Conservation (phyloP, 2,113 vertebrate genomes). For the Sarotherodon lohbergeri region DNA sequence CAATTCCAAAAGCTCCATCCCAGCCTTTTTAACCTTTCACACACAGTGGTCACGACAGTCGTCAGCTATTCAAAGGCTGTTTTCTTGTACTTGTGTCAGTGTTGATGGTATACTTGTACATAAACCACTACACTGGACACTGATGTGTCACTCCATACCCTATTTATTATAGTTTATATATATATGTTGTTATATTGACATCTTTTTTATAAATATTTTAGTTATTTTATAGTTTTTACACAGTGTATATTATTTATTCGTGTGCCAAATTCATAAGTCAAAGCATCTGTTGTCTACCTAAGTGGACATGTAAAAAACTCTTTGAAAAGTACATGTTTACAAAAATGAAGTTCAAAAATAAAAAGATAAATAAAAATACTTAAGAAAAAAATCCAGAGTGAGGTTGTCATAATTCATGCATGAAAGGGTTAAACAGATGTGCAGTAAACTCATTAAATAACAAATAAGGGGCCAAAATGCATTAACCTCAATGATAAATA, state of each 20-base stretch:
- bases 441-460: background rate
- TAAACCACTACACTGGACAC: background rate
- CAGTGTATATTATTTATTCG: accelerated
- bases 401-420: background rate
- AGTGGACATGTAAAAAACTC: background rate
- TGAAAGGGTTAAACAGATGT: accelerated
- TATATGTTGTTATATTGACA: background rate
- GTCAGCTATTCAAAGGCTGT: background rate
- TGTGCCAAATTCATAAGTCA: background rate
- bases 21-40: background rate
- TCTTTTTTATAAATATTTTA: background rate
- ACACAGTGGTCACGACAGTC: accelerated
- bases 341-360: background rate
- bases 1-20: accelerated
- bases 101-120: background rate
- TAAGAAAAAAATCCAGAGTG: background rate
- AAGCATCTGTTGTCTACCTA: background rate
- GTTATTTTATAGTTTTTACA: background rate
- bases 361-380: background rate
- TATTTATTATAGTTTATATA: background rate
- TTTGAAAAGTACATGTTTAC: background rate
- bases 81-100: background rate
- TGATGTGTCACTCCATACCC: background rate
- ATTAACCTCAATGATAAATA: background rate
- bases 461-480: background rate